Conservation (phyloP, 1,140 invertebrate species). For the Ganaspis sp. region DNA sequence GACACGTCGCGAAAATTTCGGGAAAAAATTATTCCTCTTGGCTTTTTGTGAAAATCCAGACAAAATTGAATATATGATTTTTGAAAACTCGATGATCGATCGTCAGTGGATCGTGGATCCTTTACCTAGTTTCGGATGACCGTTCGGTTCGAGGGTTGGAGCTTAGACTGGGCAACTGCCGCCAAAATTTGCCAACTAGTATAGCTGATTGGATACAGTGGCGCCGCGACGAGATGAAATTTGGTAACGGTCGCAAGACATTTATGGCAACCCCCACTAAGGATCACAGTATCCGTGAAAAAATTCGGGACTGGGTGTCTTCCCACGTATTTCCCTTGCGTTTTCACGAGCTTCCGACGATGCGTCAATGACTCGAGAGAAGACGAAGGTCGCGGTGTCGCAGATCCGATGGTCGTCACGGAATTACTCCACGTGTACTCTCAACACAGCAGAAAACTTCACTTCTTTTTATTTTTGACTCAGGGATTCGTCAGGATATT, state of each 20-base stretch:
- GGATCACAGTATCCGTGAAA: slow-evolving; percentile 46
- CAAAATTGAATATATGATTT: slow-evolving; percentile 2
- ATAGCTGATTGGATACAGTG: slow-evolving; percentile 66
- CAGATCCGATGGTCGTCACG: slow-evolving; percentile 3
- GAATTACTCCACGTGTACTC: slow-evolving; percentile 17
- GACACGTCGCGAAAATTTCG: neutral
- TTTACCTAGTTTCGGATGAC: slow-evolving; percentile 76
- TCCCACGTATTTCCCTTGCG: slow-evolving; percentile 39
- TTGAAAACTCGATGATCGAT: slow-evolving; percentile 6
- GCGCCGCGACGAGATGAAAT: slow-evolving; percentile 62
- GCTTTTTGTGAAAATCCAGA: slow-evolving; percentile 8
- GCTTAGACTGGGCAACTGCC: slow-evolving; percentile 72
- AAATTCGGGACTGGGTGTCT: slow-evolving; percentile 37
- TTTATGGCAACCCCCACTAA: slow-evolving; percentile 72
- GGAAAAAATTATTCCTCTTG: slow-evolving; percentile 14
- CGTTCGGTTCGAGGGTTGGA: slow-evolving; percentile 76
- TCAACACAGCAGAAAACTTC: neutral
- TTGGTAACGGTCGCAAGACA: slow-evolving; percentile 62
- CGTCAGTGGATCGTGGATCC: slow-evolving; percentile 34
- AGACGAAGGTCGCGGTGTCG: slow-evolving; percentile 49
- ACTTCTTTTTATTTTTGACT: neutral
- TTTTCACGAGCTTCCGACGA: slow-evolving; percentile 44
- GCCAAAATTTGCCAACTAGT: slow-evolving; percentile 74
- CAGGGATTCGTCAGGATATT: no score
- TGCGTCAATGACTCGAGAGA: slow-evolving; percentile 17